These are phyloP conservation scores for Ochropleura plecta DNA, from an alignment of 2,888 invertebrate species.

Conservation along the genomic window DNA sequence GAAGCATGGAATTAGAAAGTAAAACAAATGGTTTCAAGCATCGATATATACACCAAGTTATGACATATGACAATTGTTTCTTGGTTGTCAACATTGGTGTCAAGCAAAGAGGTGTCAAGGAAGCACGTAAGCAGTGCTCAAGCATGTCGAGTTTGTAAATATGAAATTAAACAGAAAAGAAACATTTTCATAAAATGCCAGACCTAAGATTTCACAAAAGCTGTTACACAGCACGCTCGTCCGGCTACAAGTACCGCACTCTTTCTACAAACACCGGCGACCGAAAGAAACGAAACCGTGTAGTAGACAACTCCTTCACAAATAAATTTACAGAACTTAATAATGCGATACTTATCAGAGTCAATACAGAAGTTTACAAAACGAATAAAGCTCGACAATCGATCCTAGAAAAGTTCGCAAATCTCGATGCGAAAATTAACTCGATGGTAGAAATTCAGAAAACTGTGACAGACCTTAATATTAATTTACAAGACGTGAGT, in stretches of 20 bases:
- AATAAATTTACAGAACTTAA: constrained; percentile 80
- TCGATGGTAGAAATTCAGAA: constrained; percentile 78
- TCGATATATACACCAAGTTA: neutral
- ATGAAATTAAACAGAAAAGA: constrained; percentile 1
- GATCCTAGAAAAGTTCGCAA: constrained; percentile 76
- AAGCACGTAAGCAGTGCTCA: neutral
- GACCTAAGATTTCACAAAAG: constrained; percentile 79
- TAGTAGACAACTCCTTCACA: constrained; percentile 74
- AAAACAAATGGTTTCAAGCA: neutral
- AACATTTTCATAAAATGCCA: constrained; percentile 72
- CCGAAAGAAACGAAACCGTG: constrained; percentile 67
- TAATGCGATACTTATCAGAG: constrained; percentile 73
- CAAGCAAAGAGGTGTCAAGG: constrained; percentile 3
- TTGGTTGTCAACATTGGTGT: constrained; percentile 11
- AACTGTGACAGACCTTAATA: constrained; percentile 71
- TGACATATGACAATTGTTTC: neutral
- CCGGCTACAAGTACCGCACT: constrained; percentile 85
- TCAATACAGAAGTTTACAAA: constrained; percentile 74
- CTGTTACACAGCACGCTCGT: constrained; percentile 81
- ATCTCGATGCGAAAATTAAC: constrained; percentile 79
- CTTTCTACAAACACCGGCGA: constrained; percentile 84
- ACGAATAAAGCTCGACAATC: constrained; percentile 73
- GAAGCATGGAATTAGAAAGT: neutral
- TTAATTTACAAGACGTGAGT: constrained; percentile 73
- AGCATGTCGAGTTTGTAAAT: constrained; percentile 14